phyloP scores from a whole-genome alignment of 1,140 invertebrate species.

The Trinorchestia longiramus region DNA sequence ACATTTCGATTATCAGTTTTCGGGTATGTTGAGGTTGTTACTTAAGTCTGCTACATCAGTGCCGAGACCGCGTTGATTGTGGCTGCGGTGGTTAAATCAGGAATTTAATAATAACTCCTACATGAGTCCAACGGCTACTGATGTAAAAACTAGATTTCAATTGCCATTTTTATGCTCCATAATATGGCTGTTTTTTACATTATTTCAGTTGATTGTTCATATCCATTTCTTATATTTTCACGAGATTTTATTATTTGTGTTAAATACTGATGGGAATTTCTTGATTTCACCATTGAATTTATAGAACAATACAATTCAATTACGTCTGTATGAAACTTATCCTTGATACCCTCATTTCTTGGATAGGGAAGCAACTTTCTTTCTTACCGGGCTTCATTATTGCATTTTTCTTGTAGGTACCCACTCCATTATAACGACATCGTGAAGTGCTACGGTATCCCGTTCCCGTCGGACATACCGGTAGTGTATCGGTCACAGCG shows the following conservation, averaged over 20 bases:
- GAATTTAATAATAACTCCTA: too few relatives aligned
- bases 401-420: not conserved
- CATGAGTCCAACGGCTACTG: not conserved
- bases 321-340: not conserved
- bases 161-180: not conserved
- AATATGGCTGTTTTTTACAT: not conserved
- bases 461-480: slow-evolving; percentile 43
- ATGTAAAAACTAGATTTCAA: too few relatives aligned
- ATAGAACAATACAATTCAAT: not conserved
- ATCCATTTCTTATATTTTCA: not conserved
- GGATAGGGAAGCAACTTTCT: not conserved
- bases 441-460: slow-evolving; percentile 21
- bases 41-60: too few relatives aligned
- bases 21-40: too few relatives aligned
- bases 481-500: slow-evolving; percentile 64
- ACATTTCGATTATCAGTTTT: too few relatives aligned
- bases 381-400: not conserved
- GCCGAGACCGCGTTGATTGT: too few relatives aligned
- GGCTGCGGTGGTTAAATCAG: too few relatives aligned
- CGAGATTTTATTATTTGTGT: not conserved
- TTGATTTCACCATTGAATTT: not conserved
- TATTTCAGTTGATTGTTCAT: not conserved
- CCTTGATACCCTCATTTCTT: not conserved
- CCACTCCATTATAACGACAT: slow-evolving; percentile 27
- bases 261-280: not conserved